Conservation (phyloP, 2,113 vertebrate species). For the Drymodes brunneopygia region DNA sequence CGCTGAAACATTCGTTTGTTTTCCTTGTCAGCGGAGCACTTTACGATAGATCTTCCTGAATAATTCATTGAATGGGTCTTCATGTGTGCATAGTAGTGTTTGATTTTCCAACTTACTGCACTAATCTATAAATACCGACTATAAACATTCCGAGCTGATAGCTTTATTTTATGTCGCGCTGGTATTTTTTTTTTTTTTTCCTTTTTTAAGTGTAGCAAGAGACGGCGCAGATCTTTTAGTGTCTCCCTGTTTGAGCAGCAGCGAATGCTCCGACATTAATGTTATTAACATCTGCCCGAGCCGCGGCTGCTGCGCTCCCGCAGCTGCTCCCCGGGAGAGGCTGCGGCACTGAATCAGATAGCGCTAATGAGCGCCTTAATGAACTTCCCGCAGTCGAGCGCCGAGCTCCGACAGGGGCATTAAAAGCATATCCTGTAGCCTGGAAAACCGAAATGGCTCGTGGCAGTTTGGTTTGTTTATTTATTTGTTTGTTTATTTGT, state of each 20-base stretch:
- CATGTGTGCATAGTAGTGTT: neutral
- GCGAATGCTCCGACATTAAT: constrained; percentile 42
- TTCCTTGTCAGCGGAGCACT: neutral
- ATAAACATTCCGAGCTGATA: constrained; percentile 34
- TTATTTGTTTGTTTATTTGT: neutral
- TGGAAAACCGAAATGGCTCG: neutral
- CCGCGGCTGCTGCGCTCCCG: neutral
- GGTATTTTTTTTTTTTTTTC: neutral
- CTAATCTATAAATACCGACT: constrained; percentile 55
- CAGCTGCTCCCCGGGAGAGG: constrained; percentile 41
- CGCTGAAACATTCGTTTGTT: neutral
- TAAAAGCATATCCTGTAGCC: constrained; percentile 27
- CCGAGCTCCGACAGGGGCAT: neutral
- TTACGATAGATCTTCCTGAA: constrained; percentile 7
- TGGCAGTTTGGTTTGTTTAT: neutral
- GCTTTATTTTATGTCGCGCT: constrained; percentile 29
- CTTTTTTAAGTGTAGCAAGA: constrained; percentile 16
- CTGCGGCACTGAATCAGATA: constrained; percentile 54
- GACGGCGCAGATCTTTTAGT: constrained; percentile 40
- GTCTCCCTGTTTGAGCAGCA: constrained; percentile 38
- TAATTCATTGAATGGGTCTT: constrained; percentile 6
- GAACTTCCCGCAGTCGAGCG: constrained; percentile 56
- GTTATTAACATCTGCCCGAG: constrained; percentile 64
- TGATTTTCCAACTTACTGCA: constrained; percentile 5
- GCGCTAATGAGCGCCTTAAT: constrained; percentile 69